Conservation (phyloP, 2,113 vertebrate species). For the Varanus salvator region DNA sequence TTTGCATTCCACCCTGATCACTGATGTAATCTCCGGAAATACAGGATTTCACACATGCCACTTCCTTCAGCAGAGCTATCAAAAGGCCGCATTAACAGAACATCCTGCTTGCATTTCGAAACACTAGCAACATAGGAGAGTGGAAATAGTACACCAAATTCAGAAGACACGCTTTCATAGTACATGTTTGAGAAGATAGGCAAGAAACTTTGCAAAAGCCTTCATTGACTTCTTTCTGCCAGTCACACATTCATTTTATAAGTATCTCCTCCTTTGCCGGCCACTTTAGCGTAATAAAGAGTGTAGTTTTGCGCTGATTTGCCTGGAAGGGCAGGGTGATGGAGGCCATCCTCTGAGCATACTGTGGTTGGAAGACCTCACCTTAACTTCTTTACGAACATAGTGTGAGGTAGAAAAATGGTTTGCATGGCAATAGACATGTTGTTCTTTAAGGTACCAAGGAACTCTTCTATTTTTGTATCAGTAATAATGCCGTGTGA, state of each 20-base stretch:
- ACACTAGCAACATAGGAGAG: conserved; percentile 37
- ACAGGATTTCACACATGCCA: conserved; percentile 47
- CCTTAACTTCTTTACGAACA: background rate
- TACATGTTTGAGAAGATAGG: conserved; percentile 28
- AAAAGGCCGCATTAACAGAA: conserved; percentile 57
- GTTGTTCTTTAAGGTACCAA: background rate
- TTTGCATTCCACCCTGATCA: conserved; percentile 21
- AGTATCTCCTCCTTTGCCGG: background rate
- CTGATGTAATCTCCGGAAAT: conserved; percentile 62
- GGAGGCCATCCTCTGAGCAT: background rate
- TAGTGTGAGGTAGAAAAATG: background rate
- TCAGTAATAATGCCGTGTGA: background rate
- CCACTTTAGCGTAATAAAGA: too few relatives aligned
- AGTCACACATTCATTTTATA: background rate
- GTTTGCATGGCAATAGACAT: background rate
- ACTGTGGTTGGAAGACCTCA: background rate
- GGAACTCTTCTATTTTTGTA: background rate
- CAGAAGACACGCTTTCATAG: conserved; percentile 35
- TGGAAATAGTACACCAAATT: conserved; percentile 25
- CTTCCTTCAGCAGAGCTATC: conserved; percentile 63
- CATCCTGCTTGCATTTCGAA: conserved; percentile 56
- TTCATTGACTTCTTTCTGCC: background rate
- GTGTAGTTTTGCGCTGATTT: too few relatives aligned
- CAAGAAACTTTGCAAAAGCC: conserved; percentile 54
- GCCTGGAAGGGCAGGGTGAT: too few relatives aligned